A percentile compares a stretch with the other conserved stretches of the same genome.
phyloP scores from a whole-genome alignment of 2,888 invertebrate genomes.

The Empis livida region DNA sequence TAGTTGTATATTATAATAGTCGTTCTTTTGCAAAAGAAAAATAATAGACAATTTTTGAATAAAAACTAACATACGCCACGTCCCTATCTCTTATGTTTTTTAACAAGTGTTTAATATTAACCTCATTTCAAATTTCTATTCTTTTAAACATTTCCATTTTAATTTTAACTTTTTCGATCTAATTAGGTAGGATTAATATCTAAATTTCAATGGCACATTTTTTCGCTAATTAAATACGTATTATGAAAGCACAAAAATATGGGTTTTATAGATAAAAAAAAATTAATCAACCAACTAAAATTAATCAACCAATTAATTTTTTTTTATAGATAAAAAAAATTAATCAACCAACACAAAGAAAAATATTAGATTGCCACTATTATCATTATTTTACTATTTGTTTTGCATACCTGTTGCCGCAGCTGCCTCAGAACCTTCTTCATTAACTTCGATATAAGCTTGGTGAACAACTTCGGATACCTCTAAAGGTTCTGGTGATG shows the following conservation, averaged over 20 bases:
- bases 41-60: slow-evolving; percentile 6
- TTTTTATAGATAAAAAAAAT: too few species aligned
- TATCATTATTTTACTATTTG: too few species aligned
- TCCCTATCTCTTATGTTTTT: too few species aligned
- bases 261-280: neutral
- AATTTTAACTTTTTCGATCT: too few species aligned
- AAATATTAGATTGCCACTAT: neutral
- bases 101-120: too few species aligned
- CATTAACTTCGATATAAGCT: slow-evolving; percentile 77
- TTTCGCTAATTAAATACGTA: neutral
- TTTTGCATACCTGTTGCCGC: slow-evolving; percentile 49
- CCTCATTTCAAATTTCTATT: too few species aligned
- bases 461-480: slow-evolving; percentile 70
- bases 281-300: neutral
- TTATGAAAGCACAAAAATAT: neutral
- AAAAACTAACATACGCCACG: too few species aligned
- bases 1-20: too few species aligned
- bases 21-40: neutral
- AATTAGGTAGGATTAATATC: neutral
- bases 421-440: slow-evolving; percentile 79
- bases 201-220: too few species aligned
- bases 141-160: too few species aligned
- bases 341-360: neutral
- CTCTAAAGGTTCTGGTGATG: slow-evolving; percentile 26
- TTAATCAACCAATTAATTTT: neutral